Evolutionary conservation across 2,113 vertebrate genomes (phyloP).

Genomic region (Vireo altiloquus): DNA sequence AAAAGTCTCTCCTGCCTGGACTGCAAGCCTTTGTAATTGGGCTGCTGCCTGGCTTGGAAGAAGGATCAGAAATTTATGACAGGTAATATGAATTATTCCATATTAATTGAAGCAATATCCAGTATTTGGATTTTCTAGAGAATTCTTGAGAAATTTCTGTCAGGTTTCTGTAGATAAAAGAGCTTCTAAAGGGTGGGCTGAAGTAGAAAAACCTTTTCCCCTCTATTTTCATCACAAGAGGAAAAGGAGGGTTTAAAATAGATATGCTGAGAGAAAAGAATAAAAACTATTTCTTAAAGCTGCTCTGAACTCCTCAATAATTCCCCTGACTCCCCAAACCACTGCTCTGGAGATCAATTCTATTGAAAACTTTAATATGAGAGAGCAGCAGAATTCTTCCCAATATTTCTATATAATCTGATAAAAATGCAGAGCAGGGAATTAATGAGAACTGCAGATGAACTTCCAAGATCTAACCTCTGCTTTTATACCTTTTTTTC

Average conservation of each 20-base stretch:
- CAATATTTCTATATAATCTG: neutral
- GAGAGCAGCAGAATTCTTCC: neutral
- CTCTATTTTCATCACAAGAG: neutral
- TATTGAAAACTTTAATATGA: neutral
- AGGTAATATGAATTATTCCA: slow-evolving; percentile 71
- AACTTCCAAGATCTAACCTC: neutral
- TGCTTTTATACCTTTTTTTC: neutral
- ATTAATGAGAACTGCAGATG: neutral
- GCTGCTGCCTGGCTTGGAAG: slow-evolving; percentile 92
- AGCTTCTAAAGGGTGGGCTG: neutral
- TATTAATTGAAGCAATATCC: neutral
- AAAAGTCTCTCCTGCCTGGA: slow-evolving; percentile 90
- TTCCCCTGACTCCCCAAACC: neutral
- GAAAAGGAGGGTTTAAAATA: neutral
- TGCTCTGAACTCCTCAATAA: neutral
- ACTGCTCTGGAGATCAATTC: neutral
- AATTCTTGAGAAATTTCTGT: neutral
- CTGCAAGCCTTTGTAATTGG: slow-evolving; percentile 94
- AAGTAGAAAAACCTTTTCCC: neutral
- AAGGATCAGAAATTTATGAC: slow-evolving; percentile 94
- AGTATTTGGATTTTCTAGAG: neutral
- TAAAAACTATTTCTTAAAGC: neutral
- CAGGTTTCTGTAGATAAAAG: neutral
- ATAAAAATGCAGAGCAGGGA: neutral
- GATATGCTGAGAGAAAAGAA: neutral